phyloP scores from a whole-genome alignment of 2,113 vertebrate species.

The Caloenas nicobarica region DNA sequence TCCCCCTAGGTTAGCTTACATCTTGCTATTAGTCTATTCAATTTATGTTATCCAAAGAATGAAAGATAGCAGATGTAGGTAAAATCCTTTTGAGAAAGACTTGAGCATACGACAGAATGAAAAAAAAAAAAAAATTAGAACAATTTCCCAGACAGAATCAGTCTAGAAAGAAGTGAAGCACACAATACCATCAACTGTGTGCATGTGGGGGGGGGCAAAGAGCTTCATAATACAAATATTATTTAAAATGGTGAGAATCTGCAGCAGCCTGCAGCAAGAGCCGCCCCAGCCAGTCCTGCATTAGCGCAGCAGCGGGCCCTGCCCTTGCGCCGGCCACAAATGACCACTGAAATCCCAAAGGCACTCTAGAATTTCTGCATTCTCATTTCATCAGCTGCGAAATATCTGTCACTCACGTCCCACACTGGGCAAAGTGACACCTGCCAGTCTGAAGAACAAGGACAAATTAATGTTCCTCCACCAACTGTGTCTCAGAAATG shows the following conservation, averaged over 20 bases:
- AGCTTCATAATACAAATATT: conserved; percentile 69
- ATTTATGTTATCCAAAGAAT: conserved; percentile 23
- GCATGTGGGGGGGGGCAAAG: neutral
- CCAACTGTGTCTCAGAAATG: conserved; percentile 69
- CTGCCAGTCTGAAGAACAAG: conserved; percentile 97
- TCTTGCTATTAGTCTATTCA: conserved; percentile 3
- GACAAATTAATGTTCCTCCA: conserved; percentile 81
- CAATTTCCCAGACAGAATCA: conserved; percentile 36
- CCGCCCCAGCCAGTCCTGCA: conserved; percentile 48
- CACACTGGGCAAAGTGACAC: conserved; percentile 92
- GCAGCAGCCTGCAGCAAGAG: conserved; percentile 53
- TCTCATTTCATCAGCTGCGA: conserved; percentile 90
- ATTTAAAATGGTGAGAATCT: conserved; percentile 59
- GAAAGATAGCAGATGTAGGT: conserved; percentile 40
- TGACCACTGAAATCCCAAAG: conserved; percentile 95
- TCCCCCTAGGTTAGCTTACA: neutral
- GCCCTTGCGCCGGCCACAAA: conserved; percentile 91
- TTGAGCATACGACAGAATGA: conserved; percentile 17
- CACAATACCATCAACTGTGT: conserved; percentile 44
- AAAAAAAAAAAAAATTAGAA: conserved; percentile 53
- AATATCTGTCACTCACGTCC: conserved; percentile 85
- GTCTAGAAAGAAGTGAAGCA: conserved; percentile 15
- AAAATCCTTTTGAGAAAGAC: conserved; percentile 58
- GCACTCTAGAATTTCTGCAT: conserved; percentile 94
- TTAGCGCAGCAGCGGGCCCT: conserved; percentile 81